Conservation (phyloP, 2,797 vertebrate species). For the Dromococcyx pavoninus region DNA sequence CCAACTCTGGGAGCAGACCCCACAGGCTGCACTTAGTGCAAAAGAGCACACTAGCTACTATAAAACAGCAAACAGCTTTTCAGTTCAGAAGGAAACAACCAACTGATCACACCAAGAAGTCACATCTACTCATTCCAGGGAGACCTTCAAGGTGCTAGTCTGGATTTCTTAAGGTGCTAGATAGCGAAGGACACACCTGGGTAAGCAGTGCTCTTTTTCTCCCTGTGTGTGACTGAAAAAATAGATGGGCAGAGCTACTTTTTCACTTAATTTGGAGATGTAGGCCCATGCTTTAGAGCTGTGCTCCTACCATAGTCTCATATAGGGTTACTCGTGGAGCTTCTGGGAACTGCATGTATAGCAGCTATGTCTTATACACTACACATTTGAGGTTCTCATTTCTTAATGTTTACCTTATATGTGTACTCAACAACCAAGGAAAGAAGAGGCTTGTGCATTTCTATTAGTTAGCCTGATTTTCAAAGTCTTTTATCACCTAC, state of each 20-base stretch:
- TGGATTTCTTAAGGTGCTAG: conserved; percentile 61
- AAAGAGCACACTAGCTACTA: background rate
- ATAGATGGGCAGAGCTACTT: background rate
- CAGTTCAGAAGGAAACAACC: background rate
- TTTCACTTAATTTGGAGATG: background rate
- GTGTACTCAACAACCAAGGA: background rate
- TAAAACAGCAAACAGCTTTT: background rate
- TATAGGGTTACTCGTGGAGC: background rate
- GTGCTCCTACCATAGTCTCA: background rate
- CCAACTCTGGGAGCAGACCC: background rate
- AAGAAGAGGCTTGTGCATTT: background rate
- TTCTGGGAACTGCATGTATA: background rate
- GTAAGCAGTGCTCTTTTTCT: background rate
- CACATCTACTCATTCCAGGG: conserved; percentile 7
- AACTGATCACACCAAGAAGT: background rate
- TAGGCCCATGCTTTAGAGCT: background rate
- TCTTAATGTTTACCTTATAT: background rate
- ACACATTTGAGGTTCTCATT: background rate
- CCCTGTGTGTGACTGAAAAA: background rate
- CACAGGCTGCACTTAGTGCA: background rate
- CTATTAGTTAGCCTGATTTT: conserved; percentile 37
- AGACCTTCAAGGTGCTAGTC: conserved; percentile 56
- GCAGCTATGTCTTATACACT: background rate
- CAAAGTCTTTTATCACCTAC: background rate
- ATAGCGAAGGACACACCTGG: conserved; percentile 45